Percentiles rank a stretch among this genome's conserved stretches.
Conservation (phyloP, 2,797 vertebrate genomes). For the Typhlichthys eigenmanni region DNA sequence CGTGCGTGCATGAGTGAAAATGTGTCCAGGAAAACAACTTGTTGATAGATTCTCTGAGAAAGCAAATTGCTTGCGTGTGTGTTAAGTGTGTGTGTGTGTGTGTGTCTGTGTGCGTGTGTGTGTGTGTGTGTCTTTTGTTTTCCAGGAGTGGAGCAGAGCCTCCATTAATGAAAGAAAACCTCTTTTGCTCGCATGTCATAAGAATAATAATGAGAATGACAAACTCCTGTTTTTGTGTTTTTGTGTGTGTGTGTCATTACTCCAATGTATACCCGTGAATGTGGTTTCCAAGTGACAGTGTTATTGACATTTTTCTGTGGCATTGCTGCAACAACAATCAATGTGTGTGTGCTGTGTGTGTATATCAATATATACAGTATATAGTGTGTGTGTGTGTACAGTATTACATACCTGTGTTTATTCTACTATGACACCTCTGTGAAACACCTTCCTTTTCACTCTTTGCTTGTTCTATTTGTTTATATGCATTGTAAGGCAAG, state of each 20-base stretch:
- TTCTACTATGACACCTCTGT: too few species aligned
- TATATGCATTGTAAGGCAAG: too few species aligned
- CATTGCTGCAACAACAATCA: constrained; percentile 44
- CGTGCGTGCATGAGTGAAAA: constrained; percentile 1
- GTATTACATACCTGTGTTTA: too few species aligned
- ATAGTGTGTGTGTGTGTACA: background rate
- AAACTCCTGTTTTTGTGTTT: too few species aligned
- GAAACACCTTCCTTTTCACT: too few species aligned
- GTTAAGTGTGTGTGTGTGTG: background rate
- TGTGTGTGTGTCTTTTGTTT: background rate
- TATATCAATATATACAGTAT: background rate
- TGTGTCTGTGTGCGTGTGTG: background rate
- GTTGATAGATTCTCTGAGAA: background rate
- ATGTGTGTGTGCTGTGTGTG: constrained; percentile 31
- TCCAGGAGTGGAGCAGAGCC: background rate
- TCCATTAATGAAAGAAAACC: background rate
- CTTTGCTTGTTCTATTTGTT: too few species aligned
- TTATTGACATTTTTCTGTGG: constrained; percentile 60
- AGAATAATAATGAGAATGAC: too few species aligned
- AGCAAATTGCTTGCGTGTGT: background rate
- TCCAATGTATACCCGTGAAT: constrained; percentile 10
- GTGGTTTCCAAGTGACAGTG: constrained; percentile 34
- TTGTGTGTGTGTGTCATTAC: too few species aligned
- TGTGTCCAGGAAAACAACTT: background rate
- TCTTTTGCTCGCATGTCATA: too few species aligned